phyloP scores from a whole-genome alignment of 2,797 vertebrate genomes.

The Pangasius djambal region DNA sequence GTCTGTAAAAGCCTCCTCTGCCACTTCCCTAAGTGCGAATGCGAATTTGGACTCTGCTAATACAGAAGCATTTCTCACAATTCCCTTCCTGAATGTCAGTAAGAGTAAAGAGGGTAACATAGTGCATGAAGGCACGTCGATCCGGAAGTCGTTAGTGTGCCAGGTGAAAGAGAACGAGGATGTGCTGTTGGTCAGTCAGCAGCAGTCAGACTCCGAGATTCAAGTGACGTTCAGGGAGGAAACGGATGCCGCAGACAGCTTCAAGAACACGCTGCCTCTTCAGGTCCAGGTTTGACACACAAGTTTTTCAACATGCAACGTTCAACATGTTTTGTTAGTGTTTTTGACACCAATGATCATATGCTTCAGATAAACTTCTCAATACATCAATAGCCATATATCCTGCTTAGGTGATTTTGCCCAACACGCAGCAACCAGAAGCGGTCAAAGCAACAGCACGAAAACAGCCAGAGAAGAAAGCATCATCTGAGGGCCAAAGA shows the following conservation, averaged over 20 bases:
- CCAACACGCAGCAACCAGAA: not conserved
- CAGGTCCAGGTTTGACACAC: conserved; percentile 45
- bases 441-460: not conserved
- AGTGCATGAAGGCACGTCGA: conserved; percentile 38
- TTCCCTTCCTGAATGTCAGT: not conserved
- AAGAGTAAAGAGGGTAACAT: conserved; percentile 29
- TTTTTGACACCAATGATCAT: not conserved
- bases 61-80: not conserved
- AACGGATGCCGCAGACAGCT: conserved; percentile 27
- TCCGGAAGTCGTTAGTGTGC: conserved; percentile 56
- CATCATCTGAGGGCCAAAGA: not conserved
- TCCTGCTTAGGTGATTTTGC: conserved; percentile 59
- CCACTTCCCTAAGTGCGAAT: not conserved
- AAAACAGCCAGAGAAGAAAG: not conserved
- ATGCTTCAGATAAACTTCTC: not conserved
- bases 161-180: not conserved
- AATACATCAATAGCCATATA: not conserved
- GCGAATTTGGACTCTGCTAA: not conserved
- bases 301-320: not conserved
- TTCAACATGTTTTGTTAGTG: not conserved
- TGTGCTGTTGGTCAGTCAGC: not conserved
- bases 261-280: conserved; percentile 55
- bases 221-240: not conserved
- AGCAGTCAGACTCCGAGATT: not conserved
- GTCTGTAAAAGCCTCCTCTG: not conserved